phyloP scores from a whole-genome alignment of 2,797 vertebrate species.

The Acrossocheilus fasciatus region DNA sequence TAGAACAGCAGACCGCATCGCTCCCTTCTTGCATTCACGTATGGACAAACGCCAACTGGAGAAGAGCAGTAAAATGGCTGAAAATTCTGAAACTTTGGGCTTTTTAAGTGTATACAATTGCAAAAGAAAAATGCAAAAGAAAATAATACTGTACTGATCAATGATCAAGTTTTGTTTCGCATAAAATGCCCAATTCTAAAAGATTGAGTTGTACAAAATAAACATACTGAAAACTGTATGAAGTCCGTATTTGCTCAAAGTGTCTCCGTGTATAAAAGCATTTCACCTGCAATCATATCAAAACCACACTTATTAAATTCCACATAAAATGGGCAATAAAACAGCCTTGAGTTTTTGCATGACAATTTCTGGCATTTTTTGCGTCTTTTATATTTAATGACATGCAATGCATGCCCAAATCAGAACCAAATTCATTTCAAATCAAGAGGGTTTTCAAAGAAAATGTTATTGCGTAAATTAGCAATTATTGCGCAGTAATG shows the following conservation, averaged over 20 bases:
- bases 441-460: constrained; percentile 23
- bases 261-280: constrained; percentile 17
- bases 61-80: constrained; percentile 25
- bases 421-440: constrained; percentile 9
- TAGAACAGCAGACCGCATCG: constrained; percentile 35
- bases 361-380: neutral
- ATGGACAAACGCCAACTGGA: constrained; percentile 9
- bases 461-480: constrained; percentile 36
- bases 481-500: constrained; percentile 54
- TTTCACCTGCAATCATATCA: constrained; percentile 46
- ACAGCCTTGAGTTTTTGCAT: constrained; percentile 14
- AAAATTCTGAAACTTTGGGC: constrained; percentile 8
- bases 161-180: constrained; percentile 41
- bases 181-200: constrained; percentile 26
- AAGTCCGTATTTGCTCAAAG: constrained; percentile 59
- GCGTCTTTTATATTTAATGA: neutral
- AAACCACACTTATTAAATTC: constrained; percentile 41
- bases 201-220: constrained; percentile 39
- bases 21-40: neutral
- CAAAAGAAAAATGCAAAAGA: constrained; percentile 3
- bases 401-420: neutral
- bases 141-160: constrained; percentile 49
- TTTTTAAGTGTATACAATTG: constrained; percentile 34
- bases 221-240: constrained; percentile 47
- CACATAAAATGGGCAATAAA: constrained; percentile 31